Percentiles rank a stretch among this genome's conserved stretches.
Conservation (phyloP, 2,888 invertebrate species). For the Salticus scenicus region DNA sequence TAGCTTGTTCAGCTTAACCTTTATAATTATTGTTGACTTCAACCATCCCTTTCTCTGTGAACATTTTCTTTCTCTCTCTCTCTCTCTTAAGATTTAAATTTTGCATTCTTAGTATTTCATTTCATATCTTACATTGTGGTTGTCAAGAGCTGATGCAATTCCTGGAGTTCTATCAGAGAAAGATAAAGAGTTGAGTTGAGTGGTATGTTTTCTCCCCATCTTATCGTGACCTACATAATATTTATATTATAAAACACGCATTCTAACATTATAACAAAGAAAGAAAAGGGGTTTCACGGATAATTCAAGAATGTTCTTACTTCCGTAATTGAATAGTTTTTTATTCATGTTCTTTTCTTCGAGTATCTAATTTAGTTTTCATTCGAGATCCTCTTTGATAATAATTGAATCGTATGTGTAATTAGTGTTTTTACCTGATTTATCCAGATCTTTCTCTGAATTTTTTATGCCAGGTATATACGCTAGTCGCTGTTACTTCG, state of each 20-base stretch:
- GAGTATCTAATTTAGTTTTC: slow-evolving; percentile 13
- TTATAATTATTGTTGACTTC: slow-evolving; percentile 1
- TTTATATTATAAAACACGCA: background rate
- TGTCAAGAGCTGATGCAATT: background rate
- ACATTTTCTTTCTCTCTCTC: background rate
- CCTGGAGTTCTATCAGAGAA: background rate
- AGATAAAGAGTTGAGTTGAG: background rate
- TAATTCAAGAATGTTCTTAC: background rate
- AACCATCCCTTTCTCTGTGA: background rate
- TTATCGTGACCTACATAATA: slow-evolving; percentile 7
- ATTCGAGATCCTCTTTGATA: slow-evolving; percentile 8
- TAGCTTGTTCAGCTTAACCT: background rate
- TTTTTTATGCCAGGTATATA: no score
- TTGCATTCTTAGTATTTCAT: background rate
- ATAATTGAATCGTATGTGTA: slow-evolving; percentile 4
- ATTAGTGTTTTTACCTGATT: slow-evolving; percentile 6
- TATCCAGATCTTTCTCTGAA: background rate
- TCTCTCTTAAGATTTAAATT: background rate
- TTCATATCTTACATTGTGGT: background rate
- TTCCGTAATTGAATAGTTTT: slow-evolving; percentile 1
- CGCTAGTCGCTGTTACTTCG: no score
- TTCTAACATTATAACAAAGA: background rate
- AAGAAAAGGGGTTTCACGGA: background rate
- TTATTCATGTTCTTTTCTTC: background rate
- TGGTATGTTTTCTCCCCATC: background rate